These are phyloP conservation scores for Heliconius hortense DNA, from an alignment of 2,888 invertebrate genomes.

Conservation along the genomic window DNA sequence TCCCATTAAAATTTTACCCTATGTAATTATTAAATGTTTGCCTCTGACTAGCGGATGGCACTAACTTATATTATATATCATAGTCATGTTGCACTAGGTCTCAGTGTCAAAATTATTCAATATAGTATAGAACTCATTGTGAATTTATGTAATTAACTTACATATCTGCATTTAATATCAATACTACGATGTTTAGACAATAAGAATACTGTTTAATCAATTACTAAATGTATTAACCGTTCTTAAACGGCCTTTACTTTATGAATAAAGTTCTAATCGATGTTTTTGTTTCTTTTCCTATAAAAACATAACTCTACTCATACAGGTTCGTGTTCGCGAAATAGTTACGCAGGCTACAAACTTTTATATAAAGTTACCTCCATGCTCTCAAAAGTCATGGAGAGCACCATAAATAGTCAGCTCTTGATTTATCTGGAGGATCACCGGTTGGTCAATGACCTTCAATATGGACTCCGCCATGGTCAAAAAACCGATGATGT, in stretches of 20 bases:
- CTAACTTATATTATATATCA: slow-evolving; percentile 2
- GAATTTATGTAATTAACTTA: slow-evolving; percentile 12
- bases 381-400: no score
- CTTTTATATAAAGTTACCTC: no score
- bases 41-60: not conserved
- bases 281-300: not conserved
- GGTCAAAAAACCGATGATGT: no score
- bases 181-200: slow-evolving; percentile 17
- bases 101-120: not conserved
- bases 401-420: no score
- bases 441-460: no score
- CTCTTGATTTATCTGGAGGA: no score
- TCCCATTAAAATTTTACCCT: slow-evolving; percentile 9
- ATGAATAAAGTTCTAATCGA: slow-evolving; percentile 12
- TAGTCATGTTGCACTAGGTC: not conserved
- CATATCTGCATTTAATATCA: slow-evolving; percentile 19
- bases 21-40: slow-evolving; percentile 3
- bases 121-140: not conserved
- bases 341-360: no score
- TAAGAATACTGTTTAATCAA: slow-evolving; percentile 17
- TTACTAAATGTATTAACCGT: not conserved
- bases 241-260: slow-evolving; percentile 1
- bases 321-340: not conserved
- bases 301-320: not conserved
- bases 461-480: no score